These are phyloP conservation scores for Drosophila ananassae DNA, from an alignment of 1,140 invertebrate species.

Conservation along the genomic window DNA sequence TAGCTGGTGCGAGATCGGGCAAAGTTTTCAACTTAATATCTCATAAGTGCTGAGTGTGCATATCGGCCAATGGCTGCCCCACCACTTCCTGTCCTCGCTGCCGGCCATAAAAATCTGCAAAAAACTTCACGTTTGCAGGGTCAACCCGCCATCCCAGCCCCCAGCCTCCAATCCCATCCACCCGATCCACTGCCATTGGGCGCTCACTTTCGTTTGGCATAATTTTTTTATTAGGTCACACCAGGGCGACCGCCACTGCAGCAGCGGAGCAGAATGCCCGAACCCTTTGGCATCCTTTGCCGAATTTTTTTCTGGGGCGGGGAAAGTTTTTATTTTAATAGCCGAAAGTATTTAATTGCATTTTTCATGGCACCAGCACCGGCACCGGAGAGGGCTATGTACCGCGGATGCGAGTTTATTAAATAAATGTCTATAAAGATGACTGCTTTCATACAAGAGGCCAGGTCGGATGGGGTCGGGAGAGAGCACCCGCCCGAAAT, in stretches of 20 bases:
- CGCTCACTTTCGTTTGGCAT: constrained; percentile 75
- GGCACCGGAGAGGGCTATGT: not conserved
- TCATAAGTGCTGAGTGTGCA: constrained; percentile 72
- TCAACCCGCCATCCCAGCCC: constrained; percentile 3
- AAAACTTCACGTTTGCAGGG: constrained; percentile 18
- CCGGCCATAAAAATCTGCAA: constrained; percentile 52
- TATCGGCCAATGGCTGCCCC: constrained; percentile 55
- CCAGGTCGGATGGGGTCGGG: too few species aligned
- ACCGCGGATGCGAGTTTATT: constrained; percentile 50
- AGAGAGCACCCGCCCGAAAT: constrained; percentile 22
- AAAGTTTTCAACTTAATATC: constrained; percentile 81
- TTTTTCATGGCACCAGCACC: constrained; percentile 42
- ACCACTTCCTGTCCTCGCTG: constrained; percentile 27
- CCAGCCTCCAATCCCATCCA: not conserved
- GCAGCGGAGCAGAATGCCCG: constrained; percentile 33
- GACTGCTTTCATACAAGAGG: constrained; percentile 9
- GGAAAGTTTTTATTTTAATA: constrained; percentile 62
- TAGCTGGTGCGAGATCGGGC: constrained; percentile 28
- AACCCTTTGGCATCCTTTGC: constrained; percentile 23
- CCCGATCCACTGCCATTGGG: constrained; percentile 21
- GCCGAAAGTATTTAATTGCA: constrained; percentile 69
- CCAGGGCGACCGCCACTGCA: constrained; percentile 55
- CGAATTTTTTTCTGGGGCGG: not conserved
- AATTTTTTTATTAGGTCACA: constrained; percentile 80
- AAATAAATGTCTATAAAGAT: constrained; percentile 62